A percentile compares a stretch with the other conserved stretches of the same genome.
phyloP scores from a whole-genome alignment of 2,797 vertebrate species.

The Gymnodraco acuticeps region DNA sequence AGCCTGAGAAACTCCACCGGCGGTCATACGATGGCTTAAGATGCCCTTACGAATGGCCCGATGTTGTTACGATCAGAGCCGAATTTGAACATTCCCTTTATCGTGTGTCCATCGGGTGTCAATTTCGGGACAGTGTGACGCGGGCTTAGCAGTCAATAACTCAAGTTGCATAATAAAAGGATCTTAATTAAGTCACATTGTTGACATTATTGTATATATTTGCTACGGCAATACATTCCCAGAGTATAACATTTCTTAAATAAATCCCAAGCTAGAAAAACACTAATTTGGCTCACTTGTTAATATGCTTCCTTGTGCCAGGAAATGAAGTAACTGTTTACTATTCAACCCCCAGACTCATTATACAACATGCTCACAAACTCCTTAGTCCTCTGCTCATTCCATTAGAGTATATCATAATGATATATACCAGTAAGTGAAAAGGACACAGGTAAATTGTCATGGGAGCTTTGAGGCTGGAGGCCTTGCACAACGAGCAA shows the following conservation, averaged over 20 bases:
- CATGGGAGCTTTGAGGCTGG: slow-evolving; percentile 65
- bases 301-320: slow-evolving; percentile 31
- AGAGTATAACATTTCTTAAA: slow-evolving; percentile 23
- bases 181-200: slow-evolving; percentile 40
- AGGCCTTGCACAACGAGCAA: slow-evolving; percentile 53
- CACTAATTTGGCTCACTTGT: slow-evolving; percentile 33
- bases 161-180: slow-evolving; percentile 5
- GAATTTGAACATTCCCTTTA: too few species aligned
- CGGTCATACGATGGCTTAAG: too few species aligned
- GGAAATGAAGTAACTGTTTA: slow-evolving; percentile 53
- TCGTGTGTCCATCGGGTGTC: too few species aligned
- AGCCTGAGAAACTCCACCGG: too few species aligned
- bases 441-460: slow-evolving; percentile 78
- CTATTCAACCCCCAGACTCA: slow-evolving; percentile 47
- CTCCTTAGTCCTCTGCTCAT: slow-evolving; percentile 39
- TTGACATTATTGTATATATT: slow-evolving; percentile 22
- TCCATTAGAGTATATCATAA: slow-evolving; percentile 63
- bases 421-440: slow-evolving; percentile 57
- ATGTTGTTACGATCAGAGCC: too few species aligned
- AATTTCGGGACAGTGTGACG: too few species aligned
- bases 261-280: slow-evolving; percentile 27
- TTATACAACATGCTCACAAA: slow-evolving; percentile 62
- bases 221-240: slow-evolving; percentile 20
- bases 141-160: slow-evolving; percentile 10
- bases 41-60: too few species aligned